Percentiles rank a stretch among this genome's conserved stretches.
Evolutionary conservation across 2,888 invertebrate species (phyloP).

Genomic region (Nomada flava): DNA sequence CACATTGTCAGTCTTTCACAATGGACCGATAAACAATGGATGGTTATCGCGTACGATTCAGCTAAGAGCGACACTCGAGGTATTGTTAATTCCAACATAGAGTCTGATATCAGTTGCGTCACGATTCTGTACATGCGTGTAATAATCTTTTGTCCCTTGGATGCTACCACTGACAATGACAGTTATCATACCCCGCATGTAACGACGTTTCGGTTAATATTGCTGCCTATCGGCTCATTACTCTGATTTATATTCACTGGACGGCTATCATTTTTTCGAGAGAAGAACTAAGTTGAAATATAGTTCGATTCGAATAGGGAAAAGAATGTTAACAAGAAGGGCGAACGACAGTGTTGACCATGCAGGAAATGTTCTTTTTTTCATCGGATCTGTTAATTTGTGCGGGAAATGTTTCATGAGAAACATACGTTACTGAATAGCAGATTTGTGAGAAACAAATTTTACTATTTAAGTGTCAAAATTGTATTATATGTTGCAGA

Average conservation of each 20-base stretch:
- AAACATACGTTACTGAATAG: too few relatives aligned
- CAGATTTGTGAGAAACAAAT: too few relatives aligned
- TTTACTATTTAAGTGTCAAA: too few relatives aligned
- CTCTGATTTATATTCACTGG: neutral
- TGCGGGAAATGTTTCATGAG: too few relatives aligned
- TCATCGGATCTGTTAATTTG: too few relatives aligned
- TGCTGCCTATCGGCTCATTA: neutral
- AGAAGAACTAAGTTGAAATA: neutral
- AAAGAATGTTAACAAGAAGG: neutral
- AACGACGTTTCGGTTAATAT: neutral
- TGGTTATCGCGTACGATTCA: constrained; percentile 63
- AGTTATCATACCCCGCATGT: neutral
- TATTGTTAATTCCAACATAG: constrained; percentile 50
- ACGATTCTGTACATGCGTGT: constrained; percentile 29
- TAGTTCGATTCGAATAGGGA: neutral
- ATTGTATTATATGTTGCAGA: too few relatives aligned
- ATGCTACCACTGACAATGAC: constrained; percentile 11
- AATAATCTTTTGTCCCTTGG: constrained; percentile 17
- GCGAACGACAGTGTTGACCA: neutral
- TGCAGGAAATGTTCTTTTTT: neutral
- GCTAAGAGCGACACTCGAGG: constrained; percentile 46
- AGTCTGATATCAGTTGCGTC: constrained; percentile 39
- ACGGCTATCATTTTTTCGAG: neutral
- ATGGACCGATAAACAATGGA: constrained; percentile 66
- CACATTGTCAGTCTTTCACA: constrained; percentile 59